These are phyloP conservation scores for Leptopilina drosophilae DNA, from an alignment of 2,888 invertebrate species.

Conservation along the genomic window DNA sequence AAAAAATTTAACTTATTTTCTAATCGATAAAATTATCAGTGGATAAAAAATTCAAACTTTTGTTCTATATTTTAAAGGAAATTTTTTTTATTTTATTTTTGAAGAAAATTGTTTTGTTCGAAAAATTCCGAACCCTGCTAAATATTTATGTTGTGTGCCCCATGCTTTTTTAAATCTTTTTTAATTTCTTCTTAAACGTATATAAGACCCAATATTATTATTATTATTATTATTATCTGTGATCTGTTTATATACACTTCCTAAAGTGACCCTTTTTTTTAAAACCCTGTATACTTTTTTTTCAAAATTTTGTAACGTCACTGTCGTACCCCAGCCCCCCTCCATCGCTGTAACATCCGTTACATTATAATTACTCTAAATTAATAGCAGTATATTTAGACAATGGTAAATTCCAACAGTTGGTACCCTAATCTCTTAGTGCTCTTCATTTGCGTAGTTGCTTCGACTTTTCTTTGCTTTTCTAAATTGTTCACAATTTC, in stretches of 20 bases:
- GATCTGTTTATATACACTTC: slow-evolving; percentile 21
- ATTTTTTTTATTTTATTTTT: no score
- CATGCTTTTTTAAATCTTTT: slow-evolving; percentile 49
- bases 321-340: slow-evolving; percentile 48
- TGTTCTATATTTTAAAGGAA: slow-evolving; percentile 9
- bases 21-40: no score
- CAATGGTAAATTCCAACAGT: slow-evolving; percentile 77
- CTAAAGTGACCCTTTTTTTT: not conserved
- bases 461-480: slow-evolving; percentile 65
- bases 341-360: slow-evolving; percentile 8
- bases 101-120: not conserved
- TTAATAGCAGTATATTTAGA: slow-evolving; percentile 69
- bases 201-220: not conserved
- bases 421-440: slow-evolving; percentile 65
- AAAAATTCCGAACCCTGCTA: slow-evolving; percentile 18
- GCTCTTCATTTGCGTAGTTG: slow-evolving; percentile 64
- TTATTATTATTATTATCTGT: not conserved
- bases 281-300: not conserved
- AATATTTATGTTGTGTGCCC: slow-evolving; percentile 60
- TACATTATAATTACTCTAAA: slow-evolving; percentile 44
- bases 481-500: slow-evolving; percentile 46
- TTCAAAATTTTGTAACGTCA: slow-evolving; percentile 52
- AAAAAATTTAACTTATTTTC: no score
- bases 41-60: slow-evolving; percentile 30
- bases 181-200: not conserved